Percentiles rank a stretch among this genome's conserved stretches.
phyloP scores from a whole-genome alignment of 2,888 invertebrate species.

The Apotomis capreana region DNA sequence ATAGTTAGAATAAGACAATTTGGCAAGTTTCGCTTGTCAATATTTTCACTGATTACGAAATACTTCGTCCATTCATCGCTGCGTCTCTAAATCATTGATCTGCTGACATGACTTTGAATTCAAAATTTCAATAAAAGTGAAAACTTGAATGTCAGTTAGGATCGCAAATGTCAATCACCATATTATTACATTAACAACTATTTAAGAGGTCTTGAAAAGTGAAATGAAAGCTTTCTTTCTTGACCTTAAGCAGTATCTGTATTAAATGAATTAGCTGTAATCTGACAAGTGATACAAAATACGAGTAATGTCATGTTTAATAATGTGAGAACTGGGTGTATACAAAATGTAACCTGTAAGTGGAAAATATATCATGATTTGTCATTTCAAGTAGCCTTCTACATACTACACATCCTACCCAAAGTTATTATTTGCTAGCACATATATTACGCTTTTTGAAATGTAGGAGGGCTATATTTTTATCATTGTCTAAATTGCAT shows the following conservation, averaged over 20 bases:
- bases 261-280: not conserved
- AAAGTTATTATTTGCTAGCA: too few relatives aligned
- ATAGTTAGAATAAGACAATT: slow-evolving; percentile 1
- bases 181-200: not conserved
- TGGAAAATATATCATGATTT: too few relatives aligned
- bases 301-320: too few relatives aligned
- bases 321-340: too few relatives aligned
- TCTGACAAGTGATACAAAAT: not conserved
- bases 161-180: slow-evolving; percentile 17
- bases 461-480: too few relatives aligned
- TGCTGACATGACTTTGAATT: slow-evolving; percentile 9
- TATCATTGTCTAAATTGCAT: too few relatives aligned
- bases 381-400: too few relatives aligned
- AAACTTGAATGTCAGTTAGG: slow-evolving; percentile 5
- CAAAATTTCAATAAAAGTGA: slow-evolving; percentile 7
- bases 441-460: too few relatives aligned
- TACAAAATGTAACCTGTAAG: too few relatives aligned
- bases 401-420: too few relatives aligned
- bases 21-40: slow-evolving; percentile 5
- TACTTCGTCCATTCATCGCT: slow-evolving; percentile 14
- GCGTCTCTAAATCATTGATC: slow-evolving; percentile 17
- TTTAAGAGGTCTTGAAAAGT: not conserved
- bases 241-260: slow-evolving; percentile 1
- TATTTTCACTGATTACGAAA: slow-evolving; percentile 26
- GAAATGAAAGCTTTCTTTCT: slow-evolving; percentile 14